Evolutionary conservation across 1,140 invertebrate genomes (phyloP).

Genomic region (Orius insidiosus): DNA sequence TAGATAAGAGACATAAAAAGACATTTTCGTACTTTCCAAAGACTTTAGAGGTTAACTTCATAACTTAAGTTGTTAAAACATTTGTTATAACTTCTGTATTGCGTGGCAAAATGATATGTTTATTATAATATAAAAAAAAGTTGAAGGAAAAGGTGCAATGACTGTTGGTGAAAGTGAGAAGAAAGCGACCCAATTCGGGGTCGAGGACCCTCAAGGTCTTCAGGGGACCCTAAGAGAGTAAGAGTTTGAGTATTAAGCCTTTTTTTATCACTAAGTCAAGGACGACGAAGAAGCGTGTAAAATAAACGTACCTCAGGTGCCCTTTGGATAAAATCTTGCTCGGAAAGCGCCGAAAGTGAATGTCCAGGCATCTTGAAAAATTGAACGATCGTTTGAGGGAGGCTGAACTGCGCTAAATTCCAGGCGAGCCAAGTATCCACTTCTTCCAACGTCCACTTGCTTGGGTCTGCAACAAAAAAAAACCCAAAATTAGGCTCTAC

Average conservation of each 20-base stretch:
- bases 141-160: too few relatives aligned
- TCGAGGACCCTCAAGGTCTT: conserved; percentile 5
- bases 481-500: not conserved
- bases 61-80: too few relatives aligned
- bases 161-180: not conserved
- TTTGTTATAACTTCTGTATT: too few relatives aligned
- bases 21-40: too few relatives aligned
- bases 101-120: too few relatives aligned
- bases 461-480: conserved; percentile 47
- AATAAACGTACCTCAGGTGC: conserved; percentile 46
- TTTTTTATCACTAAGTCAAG: not conserved
- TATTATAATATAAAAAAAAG: too few relatives aligned
- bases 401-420: conserved; percentile 58
- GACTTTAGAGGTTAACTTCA: too few relatives aligned
- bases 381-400: conserved; percentile 46
- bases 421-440: conserved; percentile 75
- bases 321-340: conserved; percentile 68
- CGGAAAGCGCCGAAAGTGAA: conserved; percentile 51
- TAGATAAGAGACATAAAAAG: too few relatives aligned
- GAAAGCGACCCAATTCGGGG: conserved; percentile 4
- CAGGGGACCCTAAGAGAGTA: not conserved
- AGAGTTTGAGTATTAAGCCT: not conserved
- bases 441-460: conserved; percentile 62
- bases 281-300: too few relatives aligned
- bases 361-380: conserved; percentile 65